Conservation (phyloP, 1,140 invertebrate species). For the Myzus persicae region DNA sequence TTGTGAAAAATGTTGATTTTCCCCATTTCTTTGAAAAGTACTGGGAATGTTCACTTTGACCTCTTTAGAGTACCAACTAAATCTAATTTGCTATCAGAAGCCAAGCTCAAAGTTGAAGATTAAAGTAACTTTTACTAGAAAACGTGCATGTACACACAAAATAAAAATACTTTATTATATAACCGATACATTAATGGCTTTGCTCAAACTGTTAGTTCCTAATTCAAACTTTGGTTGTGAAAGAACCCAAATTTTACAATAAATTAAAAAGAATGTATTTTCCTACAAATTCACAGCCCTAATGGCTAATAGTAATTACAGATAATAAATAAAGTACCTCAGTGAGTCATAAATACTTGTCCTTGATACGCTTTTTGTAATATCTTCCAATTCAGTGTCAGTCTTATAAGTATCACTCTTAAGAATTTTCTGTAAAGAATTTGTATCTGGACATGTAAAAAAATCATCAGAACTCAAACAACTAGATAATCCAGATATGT, state of each 20-base stretch:
- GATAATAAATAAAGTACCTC: constrained; percentile 14
- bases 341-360: background rate
- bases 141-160: too few relatives aligned
- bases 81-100: too few relatives aligned
- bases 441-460: constrained; percentile 19
- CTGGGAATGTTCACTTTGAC: too few relatives aligned
- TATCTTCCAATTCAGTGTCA: background rate
- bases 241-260: too few relatives aligned
- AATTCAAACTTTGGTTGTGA: background rate
- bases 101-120: too few relatives aligned
- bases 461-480: background rate
- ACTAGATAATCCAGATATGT: constrained; percentile 24
- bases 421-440: background rate
- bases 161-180: background rate
- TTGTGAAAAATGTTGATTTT: too few relatives aligned
- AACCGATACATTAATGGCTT: background rate
- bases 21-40: too few relatives aligned
- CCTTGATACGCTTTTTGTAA: background rate
- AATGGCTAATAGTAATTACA: background rate
- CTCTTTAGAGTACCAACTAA: too few relatives aligned
- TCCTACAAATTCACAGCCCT: background rate
- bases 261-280: background rate
- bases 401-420: background rate
- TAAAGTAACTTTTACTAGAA: too few relatives aligned
- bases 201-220: background rate